Conservation (phyloP, 2,113 vertebrate genomes). For the Ammodramus savannarum region DNA sequence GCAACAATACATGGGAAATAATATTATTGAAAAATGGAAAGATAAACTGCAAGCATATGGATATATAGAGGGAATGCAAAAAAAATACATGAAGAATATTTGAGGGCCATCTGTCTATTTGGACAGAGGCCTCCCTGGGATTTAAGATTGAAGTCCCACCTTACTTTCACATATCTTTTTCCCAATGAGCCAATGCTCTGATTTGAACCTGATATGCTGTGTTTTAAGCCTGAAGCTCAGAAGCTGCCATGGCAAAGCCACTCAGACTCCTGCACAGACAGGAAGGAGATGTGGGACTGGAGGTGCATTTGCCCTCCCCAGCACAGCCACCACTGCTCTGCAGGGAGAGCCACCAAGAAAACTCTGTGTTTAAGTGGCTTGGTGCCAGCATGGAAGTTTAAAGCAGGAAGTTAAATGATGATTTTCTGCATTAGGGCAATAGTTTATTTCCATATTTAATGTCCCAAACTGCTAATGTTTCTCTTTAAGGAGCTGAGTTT, state of each 20-base stretch:
- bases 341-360: background rate
- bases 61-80: background rate
- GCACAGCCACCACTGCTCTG: background rate
- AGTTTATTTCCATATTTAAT: background rate
- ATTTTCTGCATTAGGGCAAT: background rate
- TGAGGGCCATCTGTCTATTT: background rate
- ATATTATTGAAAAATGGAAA: background rate
- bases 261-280: accelerated
- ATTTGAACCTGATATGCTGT: background rate
- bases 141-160: background rate
- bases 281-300: background rate
- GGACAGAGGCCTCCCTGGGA: background rate
- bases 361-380: background rate
- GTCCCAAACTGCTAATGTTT: background rate
- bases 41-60: background rate
- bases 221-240: background rate
- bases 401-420: background rate
- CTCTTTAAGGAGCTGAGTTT: background rate
- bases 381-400: background rate
- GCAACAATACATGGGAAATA: background rate
- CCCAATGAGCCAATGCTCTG: background rate
- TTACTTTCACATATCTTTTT: background rate
- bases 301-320: background rate
- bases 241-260: background rate
- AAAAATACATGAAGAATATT: background rate